Base-by-base conservation (phyloP, 2,888 invertebrate species). In the Tetanocera ferruginea region DNA sequence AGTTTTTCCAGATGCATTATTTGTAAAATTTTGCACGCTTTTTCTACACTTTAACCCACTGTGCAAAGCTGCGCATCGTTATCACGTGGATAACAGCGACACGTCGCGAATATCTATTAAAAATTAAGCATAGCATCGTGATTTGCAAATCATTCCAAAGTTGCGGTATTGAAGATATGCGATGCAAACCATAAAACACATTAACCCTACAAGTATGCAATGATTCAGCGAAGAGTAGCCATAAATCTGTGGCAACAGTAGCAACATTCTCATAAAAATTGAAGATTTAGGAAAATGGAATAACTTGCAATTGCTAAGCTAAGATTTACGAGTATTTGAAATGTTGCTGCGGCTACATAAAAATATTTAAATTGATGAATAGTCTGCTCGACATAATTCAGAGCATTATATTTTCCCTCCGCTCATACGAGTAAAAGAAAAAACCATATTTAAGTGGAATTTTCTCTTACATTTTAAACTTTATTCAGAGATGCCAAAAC, bases 401-500 rank as follows among this genome's bases (percentile, higher is more conserved):
- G 14, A 43, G 3, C 5, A 5, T 31, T 31, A 43, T 11, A 8
- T 8, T 37, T 8, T 37, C 37, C 37, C 4, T 2, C 43, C 2
- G 14, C 43, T 11, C 14, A 11, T 11, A n/a, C n/a, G n/a, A 43
- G 11, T 43, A 43, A 43, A 43, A 43, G 11, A 11, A 43, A 43
- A 2, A 19, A 2, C 23, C 34, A 2, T 3, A 34, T 64, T 64
- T 34, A 31, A 0, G 64, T 28, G 28, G n/a, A 60, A 60, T 14
- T 60, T 64, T 64, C 23, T n/a, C 25, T 49, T 62, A 74, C n/a
- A 73, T 49, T 60, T 60, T 74, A 60, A 17, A 74, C 74, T 74
- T 74, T 74, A 74, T 74, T 74, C n/a, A 51, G 64, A 62, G 17
- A 3, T 23, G 62, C 62, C 73, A 62, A 73, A 73, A n/a, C 17